These are phyloP conservation scores for Phenganax stokvisi DNA, from an alignment of 92 coral and sea anemone species.

Conservation along the genomic window DNA sequence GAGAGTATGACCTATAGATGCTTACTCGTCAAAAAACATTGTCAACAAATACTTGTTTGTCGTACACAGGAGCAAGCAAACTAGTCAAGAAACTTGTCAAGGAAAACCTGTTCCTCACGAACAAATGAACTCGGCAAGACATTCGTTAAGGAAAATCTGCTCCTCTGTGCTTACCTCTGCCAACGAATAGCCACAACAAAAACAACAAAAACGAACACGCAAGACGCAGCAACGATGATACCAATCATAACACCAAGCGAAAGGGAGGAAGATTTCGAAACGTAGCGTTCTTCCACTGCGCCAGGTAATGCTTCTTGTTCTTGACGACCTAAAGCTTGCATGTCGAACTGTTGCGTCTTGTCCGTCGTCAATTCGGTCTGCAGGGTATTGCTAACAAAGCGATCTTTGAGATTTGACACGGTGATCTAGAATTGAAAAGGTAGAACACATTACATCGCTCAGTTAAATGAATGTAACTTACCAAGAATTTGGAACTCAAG, in stretches of 20 bases:
- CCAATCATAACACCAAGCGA: constrained; percentile 74
- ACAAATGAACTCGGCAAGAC: too few relatives aligned
- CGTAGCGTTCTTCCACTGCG: constrained; percentile 52
- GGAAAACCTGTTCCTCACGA: too few relatives aligned
- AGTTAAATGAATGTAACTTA: too few relatives aligned
- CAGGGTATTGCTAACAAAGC: constrained; percentile 41
- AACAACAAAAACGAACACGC: constrained; percentile 56
- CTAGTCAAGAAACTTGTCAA: too few relatives aligned
- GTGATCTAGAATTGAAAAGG: constrained; percentile 5
- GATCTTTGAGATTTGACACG: constrained; percentile 13
- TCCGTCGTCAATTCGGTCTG: constrained; percentile 24
- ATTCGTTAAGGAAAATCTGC: too few relatives aligned
- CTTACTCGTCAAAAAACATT: too few relatives aligned
- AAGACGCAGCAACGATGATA: constrained; percentile 63
- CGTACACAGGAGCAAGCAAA: too few relatives aligned
- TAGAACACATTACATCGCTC: neutral
- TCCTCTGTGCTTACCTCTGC: constrained; percentile 53
- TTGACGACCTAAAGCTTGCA: constrained; percentile 35
- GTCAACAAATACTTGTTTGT: too few relatives aligned
- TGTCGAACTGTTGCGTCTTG: neutral
- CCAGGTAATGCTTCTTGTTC: constrained; percentile 71
- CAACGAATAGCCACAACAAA: constrained; percentile 70
- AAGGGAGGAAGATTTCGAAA: constrained; percentile 30
- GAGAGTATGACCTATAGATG: neutral
- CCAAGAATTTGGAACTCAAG: too few relatives aligned